Conservation (phyloP, 2,797 vertebrate genomes). For the Streptopelia turtur region DNA sequence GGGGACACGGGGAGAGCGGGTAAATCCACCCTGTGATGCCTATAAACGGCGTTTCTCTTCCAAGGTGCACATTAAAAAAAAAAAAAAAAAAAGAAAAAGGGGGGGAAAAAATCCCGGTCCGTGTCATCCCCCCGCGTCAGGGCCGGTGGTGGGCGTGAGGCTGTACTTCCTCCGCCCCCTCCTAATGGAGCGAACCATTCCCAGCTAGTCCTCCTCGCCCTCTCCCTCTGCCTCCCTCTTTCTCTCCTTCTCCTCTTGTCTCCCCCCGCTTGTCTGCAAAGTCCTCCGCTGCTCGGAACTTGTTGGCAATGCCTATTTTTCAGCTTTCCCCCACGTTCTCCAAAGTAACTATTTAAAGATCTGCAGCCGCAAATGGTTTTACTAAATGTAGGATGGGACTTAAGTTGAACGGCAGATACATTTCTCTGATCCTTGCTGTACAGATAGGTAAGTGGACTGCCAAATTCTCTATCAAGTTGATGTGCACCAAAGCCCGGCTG, state of each 20-base stretch:
- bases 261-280: slow-evolving; percentile 76
- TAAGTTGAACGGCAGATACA: slow-evolving; percentile 91
- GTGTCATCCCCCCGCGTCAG: slow-evolving; percentile 85
- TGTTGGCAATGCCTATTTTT: slow-evolving; percentile 85
- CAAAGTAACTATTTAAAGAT: slow-evolving; percentile 87
- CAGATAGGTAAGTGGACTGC: slow-evolving; percentile 86
- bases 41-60: slow-evolving; percentile 79
- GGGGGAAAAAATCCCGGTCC: slow-evolving; percentile 62
- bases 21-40: slow-evolving; percentile 71
- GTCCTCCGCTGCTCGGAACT: slow-evolving; percentile 81
- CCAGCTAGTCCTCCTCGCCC: slow-evolving; percentile 74
- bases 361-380: slow-evolving; percentile 89
- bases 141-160: slow-evolving; percentile 84
- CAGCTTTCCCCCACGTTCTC: slow-evolving; percentile 83
- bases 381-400: slow-evolving; percentile 95
- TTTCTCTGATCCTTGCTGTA: slow-evolving; percentile 90
- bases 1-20: slow-evolving; percentile 22
- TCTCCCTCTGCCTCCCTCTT: slow-evolving; percentile 69
- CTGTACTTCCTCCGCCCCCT: slow-evolving; percentile 83
- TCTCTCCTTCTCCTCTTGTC: slow-evolving; percentile 67
- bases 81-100: slow-evolving; percentile 46
- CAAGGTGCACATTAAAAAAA: slow-evolving; percentile 71
- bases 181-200: slow-evolving; percentile 87
- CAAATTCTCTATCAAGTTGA: slow-evolving; percentile 11
- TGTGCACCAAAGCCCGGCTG: slow-evolving; percentile 2